Conservation (phyloP, 2,888 invertebrate species). For the Ischnura elegans region DNA sequence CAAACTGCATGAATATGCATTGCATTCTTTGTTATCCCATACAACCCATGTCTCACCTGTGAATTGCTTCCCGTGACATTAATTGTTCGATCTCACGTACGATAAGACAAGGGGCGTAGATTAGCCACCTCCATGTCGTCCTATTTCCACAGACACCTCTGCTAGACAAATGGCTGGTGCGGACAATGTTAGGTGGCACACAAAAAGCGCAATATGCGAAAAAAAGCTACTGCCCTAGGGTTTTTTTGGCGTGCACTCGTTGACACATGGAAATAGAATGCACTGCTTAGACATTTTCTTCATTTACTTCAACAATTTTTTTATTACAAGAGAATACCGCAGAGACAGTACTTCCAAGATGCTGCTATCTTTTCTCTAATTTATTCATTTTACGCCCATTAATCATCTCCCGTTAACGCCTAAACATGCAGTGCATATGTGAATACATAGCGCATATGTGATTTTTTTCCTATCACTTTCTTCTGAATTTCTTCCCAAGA, state of each 20-base stretch:
- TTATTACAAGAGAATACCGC: no score
- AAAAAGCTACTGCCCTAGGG: not conserved
- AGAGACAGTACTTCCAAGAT: no score
- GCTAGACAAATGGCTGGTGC: not conserved
- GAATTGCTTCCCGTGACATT: not conserved
- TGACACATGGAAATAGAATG: no score
- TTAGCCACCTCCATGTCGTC: not conserved
- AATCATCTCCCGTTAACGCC: no score
- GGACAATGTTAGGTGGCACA: not conserved
- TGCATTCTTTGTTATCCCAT: not conserved
- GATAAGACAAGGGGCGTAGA: not conserved
- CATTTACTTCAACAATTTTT: no score
- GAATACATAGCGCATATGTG: no score
- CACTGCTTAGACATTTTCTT: no score
- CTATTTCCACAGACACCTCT: not conserved
- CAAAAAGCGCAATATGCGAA: not conserved
- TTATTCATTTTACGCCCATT: no score
- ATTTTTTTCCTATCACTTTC: no score
- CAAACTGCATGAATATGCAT: not conserved
- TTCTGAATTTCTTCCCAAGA: no score
- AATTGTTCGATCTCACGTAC: not conserved
- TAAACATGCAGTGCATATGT: no score
- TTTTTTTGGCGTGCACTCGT: not conserved
- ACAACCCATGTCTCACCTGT: not conserved
- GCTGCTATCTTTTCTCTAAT: no score